These are phyloP conservation scores for Sebastes oblongus DNA, from an alignment of 2,797 vertebrate genomes.

Conservation along the genomic window DNA sequence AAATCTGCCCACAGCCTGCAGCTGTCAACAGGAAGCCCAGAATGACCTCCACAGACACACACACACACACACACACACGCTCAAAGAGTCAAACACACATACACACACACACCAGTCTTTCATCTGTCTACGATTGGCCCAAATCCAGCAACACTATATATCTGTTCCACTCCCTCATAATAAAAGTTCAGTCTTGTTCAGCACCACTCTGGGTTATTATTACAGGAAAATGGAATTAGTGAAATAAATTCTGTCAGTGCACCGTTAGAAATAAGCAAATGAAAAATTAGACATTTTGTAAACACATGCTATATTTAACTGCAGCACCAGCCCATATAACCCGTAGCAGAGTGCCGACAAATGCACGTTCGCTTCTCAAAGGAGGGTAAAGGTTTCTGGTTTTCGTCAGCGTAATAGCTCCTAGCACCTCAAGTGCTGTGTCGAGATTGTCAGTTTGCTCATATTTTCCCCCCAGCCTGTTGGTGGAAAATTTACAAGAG, in stretches of 20 bases:
- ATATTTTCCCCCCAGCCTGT: slow-evolving; percentile 57
- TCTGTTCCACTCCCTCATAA: slow-evolving; percentile 28
- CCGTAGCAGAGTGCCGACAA: slow-evolving; percentile 37
- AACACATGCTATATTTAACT: slow-evolving; percentile 64
- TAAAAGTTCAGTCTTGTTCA: slow-evolving; percentile 15
- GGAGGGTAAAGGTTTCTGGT: slow-evolving; percentile 51
- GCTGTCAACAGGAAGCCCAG: slow-evolving; percentile 83
- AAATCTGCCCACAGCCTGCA: slow-evolving; percentile 80
- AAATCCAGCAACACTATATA: slow-evolving; percentile 47
- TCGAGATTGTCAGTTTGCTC: slow-evolving; percentile 58
- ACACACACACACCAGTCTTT: slow-evolving; percentile 42
- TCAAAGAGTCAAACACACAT: slow-evolving; percentile 23
- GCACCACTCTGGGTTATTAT: slow-evolving; percentile 10
- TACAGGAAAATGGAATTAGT: slow-evolving; percentile 15
- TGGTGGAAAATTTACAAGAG: slow-evolving; percentile 66
- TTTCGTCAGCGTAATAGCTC: slow-evolving; percentile 59
- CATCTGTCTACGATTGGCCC: slow-evolving; percentile 57
- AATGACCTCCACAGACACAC: slow-evolving; percentile 71
- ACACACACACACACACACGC: slow-evolving; percentile 46
- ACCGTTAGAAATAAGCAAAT: slow-evolving; percentile 24
- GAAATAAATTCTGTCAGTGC: background rate
- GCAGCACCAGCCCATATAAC: slow-evolving; percentile 20
- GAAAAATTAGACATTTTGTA: slow-evolving; percentile 51
- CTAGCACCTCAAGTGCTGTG: slow-evolving; percentile 51
- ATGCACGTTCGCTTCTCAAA: slow-evolving; percentile 19